Conservation (phyloP, 1,140 invertebrate genomes). For the Elymnias hypermnestra region DNA sequence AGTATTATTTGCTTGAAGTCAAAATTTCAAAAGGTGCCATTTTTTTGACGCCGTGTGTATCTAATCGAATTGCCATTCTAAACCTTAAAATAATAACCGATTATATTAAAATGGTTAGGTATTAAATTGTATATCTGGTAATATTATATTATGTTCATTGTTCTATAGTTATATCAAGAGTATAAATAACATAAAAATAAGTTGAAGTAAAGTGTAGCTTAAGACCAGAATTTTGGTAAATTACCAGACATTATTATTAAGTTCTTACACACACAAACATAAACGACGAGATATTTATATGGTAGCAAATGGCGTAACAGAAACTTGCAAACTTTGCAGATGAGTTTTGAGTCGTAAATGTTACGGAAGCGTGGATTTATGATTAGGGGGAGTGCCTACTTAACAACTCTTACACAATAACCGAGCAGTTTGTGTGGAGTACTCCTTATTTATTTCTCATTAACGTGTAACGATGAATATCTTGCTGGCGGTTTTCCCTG, state of each 20-base stretch:
- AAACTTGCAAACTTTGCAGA: constrained; percentile 11
- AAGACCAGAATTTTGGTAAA: too few relatives aligned
- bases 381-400: constrained; percentile 9
- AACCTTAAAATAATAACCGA: too few relatives aligned
- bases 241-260: constrained; percentile 8
- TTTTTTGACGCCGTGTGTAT: too few relatives aligned
- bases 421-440: not conserved
- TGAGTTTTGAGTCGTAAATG: constrained; percentile 18
- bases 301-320: constrained; percentile 13
- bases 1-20: too few relatives aligned
- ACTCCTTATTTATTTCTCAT: not conserved
- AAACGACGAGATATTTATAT: constrained; percentile 1
- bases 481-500: not conserved
- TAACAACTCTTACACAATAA: not conserved
- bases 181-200: too few relatives aligned
- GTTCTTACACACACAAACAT: not conserved
- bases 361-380: constrained; percentile 18
- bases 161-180: too few relatives aligned
- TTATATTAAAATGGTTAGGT: too few relatives aligned
- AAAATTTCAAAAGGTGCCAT: too few relatives aligned
- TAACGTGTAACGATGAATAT: not conserved
- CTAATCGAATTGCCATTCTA: too few relatives aligned
- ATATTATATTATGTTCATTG: too few relatives aligned
- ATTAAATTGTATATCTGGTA: too few relatives aligned
- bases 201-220: too few relatives aligned